These are phyloP conservation scores for Darevskia nairensis DNA, from an alignment of 2,797 vertebrate genomes.

Conservation along the genomic window DNA sequence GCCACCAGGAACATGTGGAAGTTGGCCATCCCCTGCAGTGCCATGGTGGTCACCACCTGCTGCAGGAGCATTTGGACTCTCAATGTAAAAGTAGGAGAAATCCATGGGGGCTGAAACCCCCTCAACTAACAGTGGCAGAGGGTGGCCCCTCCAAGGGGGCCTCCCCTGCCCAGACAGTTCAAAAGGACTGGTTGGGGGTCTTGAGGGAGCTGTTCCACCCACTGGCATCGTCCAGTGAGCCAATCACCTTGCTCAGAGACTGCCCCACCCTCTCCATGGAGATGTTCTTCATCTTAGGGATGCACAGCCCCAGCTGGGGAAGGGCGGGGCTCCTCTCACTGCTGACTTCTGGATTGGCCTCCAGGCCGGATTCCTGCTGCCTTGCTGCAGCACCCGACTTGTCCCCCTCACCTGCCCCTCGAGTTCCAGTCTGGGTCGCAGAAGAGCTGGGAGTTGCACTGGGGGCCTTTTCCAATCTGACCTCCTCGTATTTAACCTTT, in stretches of 20 bases:
- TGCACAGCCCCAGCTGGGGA: conserved; percentile 77
- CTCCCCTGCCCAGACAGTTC: conserved; percentile 83
- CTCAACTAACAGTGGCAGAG: conserved; percentile 73
- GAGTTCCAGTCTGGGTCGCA: not conserved
- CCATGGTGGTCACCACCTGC: conserved; percentile 94
- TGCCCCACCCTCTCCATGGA: conserved; percentile 92
- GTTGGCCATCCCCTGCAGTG: conserved; percentile 91
- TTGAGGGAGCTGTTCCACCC: conserved; percentile 63
- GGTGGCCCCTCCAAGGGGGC: conserved; percentile 80
- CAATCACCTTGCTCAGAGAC: conserved; percentile 89
- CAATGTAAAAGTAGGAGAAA: conserved; percentile 91
- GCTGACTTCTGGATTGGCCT: rapidly evolving
- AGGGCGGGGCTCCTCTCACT: conserved; percentile 19
- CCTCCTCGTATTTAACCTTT: too few species aligned
- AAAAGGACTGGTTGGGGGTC: conserved; percentile 89
- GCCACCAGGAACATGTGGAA: conserved; percentile 90
- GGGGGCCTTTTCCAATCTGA: conserved; percentile 60
- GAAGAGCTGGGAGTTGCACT: rapidly evolving
- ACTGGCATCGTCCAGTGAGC: conserved; percentile 80
- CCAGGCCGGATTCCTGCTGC: rapidly evolving
- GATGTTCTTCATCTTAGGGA: conserved; percentile 92
- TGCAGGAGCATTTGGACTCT: conserved; percentile 91
- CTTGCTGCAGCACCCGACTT: conserved; percentile 58
- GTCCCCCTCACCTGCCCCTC: conserved; percentile 2
- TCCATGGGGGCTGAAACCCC: conserved; percentile 84